A percentile compares a stretch with the other conserved stretches of the same genome.
Evolutionary conservation across 2,888 invertebrate genomes (phyloP).

Genomic region (Aradus depressus): DNA sequence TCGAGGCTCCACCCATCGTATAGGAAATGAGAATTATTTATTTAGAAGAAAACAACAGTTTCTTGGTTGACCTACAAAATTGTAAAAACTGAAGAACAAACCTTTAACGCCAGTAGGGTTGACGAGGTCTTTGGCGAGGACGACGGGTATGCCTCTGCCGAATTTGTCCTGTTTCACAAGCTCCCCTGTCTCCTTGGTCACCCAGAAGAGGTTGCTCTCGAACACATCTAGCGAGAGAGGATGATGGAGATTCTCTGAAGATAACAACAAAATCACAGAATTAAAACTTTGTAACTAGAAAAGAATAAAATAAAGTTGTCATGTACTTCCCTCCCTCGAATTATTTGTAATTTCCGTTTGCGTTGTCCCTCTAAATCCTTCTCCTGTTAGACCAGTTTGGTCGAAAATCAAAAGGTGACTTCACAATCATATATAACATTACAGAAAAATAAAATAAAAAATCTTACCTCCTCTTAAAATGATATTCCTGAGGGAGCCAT

Average conservation of each 20-base stretch:
- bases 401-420: too few species aligned
- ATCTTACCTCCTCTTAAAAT: conserved; percentile 51
- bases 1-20: too few species aligned
- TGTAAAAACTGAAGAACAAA: conserved; percentile 34
- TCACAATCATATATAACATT: neutral
- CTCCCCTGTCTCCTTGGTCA: conserved; percentile 80
- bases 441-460: neutral
- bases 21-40: neutral
- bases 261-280: conserved; percentile 8
- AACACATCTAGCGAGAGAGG: conserved; percentile 87
- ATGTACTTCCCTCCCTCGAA: neutral
- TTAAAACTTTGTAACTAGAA: too few species aligned
- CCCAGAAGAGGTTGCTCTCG: conserved; percentile 86
- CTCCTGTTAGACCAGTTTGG: too few species aligned
- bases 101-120: conserved; percentile 78
- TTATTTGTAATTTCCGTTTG: neutral
- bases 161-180: conserved; percentile 89
- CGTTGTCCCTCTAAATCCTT: too few species aligned
- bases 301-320: neutral
- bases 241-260: conserved; percentile 52
- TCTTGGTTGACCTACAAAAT: too few species aligned
- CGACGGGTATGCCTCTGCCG: conserved; percentile 80
- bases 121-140: conserved; percentile 69
- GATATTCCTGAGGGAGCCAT: conserved; percentile 63
- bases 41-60: too few species aligned